Conservation (phyloP, 2,888 invertebrate species). For the Pachliopta kotzebuea region DNA sequence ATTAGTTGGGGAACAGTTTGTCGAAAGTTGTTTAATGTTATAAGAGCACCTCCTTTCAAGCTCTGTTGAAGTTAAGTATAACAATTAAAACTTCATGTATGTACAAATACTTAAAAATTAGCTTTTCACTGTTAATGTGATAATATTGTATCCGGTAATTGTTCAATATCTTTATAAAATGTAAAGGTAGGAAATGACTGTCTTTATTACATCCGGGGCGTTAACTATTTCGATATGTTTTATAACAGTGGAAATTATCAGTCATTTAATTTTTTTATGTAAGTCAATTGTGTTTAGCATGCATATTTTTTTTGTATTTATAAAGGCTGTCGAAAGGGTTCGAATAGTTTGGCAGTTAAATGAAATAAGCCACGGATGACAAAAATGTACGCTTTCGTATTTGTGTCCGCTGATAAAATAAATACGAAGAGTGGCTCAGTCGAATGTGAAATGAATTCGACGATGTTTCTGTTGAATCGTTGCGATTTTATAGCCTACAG, state of each 20-base stretch:
- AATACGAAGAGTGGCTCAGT: conserved; percentile 22
- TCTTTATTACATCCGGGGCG: no score
- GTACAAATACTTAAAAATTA: no score
- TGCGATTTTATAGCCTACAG: conserved; percentile 24
- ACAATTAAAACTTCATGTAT: no score
- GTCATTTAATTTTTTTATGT: no score
- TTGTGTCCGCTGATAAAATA: conserved; percentile 24
- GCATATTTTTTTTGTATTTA: not conserved
- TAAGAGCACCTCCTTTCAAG: not conserved
- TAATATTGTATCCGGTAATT: no score
- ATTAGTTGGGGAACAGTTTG: conserved; percentile 32
- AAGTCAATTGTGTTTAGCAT: not conserved
- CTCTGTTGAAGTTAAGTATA: no score
- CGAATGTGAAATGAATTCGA: conserved; percentile 28
- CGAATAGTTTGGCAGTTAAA: conserved; percentile 4
- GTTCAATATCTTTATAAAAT: no score
- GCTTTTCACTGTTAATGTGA: no score
- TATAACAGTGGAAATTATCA: no score
- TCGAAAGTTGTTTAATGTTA: conserved; percentile 46
- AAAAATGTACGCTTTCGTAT: conserved; percentile 23
- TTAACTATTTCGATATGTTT: no score
- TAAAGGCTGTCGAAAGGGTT: not conserved
- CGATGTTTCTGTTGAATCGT: conserved; percentile 27
- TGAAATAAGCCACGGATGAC: conserved; percentile 6
- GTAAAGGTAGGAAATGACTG: no score